Evolutionary conservation across 1,140 invertebrate genomes (phyloP).

Genomic region (Aphelinus certus): DNA sequence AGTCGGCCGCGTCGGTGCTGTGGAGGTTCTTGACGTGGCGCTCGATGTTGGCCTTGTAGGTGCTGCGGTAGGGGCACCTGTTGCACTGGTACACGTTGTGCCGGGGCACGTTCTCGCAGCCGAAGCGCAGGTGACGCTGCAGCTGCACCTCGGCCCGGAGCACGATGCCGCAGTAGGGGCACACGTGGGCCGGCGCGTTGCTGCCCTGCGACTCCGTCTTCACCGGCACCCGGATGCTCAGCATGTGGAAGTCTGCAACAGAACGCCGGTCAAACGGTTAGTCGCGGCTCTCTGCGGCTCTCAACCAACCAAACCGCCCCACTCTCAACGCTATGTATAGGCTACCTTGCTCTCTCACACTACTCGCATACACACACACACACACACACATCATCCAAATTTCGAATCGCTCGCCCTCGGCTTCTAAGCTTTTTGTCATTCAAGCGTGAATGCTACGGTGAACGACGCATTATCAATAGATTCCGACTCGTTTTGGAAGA

Average conservation of each 20-base stretch:
- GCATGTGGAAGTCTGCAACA: conserved; percentile 5
- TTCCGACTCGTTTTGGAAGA: no score
- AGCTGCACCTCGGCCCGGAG: conserved; percentile 58
- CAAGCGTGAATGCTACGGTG: no score
- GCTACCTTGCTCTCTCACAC: no score
- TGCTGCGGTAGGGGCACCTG: conserved; percentile 57
- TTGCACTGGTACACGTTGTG: conserved; percentile 51
- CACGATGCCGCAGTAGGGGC: conserved; percentile 58
- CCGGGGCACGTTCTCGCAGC: conserved; percentile 57
- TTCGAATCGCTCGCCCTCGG: no score
- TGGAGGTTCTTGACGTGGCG: conserved; percentile 58
- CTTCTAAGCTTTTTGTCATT: no score
- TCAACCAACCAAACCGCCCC: no score
- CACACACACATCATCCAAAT: no score
- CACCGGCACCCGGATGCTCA: not conserved
- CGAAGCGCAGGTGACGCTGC: conserved; percentile 59
- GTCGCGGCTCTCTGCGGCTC: not conserved
- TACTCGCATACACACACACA: no score
- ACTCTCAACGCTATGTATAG: no score
- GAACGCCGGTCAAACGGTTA: not conserved
- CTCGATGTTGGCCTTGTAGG: conserved; percentile 59
- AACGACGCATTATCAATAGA: no score
- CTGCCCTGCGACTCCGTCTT: not conserved
- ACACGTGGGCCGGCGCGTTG: conserved; percentile 41
- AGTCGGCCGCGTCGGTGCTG: conserved; percentile 47